phyloP scores from a whole-genome alignment of 2,888 invertebrate species.

The Philhelius pedissequus region DNA sequence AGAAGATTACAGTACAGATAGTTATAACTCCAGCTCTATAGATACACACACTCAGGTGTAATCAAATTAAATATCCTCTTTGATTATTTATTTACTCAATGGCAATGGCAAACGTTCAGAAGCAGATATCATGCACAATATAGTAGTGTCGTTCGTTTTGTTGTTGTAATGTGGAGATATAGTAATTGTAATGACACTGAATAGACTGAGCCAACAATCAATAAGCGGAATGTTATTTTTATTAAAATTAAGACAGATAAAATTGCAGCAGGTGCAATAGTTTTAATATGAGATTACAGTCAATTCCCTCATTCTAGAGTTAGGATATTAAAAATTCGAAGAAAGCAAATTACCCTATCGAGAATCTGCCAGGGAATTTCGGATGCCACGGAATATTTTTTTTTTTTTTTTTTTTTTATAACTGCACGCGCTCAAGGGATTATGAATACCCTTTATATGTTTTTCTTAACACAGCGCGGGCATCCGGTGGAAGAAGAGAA shows the following conservation, averaged over 20 bases:
- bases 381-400: too few relatives aligned
- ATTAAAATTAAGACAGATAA: constrained; percentile 10
- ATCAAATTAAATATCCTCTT: constrained; percentile 55
- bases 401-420: too few relatives aligned
- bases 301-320: background rate
- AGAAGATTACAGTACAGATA: too few relatives aligned
- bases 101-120: constrained; percentile 21
- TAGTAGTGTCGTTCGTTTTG: background rate
- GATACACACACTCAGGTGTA: constrained; percentile 19
- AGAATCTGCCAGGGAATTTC: too few relatives aligned
- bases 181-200: constrained; percentile 52
- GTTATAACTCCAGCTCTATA: background rate
- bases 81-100: constrained; percentile 66
- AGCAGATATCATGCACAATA: background rate
- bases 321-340: too few relatives aligned
- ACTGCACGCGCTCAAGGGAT: too few relatives aligned
- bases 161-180: background rate
- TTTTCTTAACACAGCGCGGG: too few relatives aligned
- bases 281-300: background rate
- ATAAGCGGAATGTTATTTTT: constrained; percentile 9
- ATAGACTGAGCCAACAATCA: constrained; percentile 8
- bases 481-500: too few relatives aligned
- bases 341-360: too few relatives aligned
- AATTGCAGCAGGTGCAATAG: constrained; percentile 42
- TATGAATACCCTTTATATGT: too few relatives aligned